Evolutionary conservation across 2,888 invertebrate genomes (phyloP).

Genomic region (Trisateles emortualis): DNA sequence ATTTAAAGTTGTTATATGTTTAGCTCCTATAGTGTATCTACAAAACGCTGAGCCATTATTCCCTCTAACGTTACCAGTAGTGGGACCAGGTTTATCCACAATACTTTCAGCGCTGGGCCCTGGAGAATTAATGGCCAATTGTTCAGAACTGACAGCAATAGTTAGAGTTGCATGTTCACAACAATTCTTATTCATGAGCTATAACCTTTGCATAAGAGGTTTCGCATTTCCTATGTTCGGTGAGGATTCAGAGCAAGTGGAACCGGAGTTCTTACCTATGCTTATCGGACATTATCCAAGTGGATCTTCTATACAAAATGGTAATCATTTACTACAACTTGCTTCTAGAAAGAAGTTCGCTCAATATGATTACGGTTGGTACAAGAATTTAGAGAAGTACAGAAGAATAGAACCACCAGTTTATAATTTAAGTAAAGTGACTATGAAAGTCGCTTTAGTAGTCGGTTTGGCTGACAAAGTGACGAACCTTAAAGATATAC

Average conservation of each 20-base stretch:
- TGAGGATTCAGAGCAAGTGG: neutral
- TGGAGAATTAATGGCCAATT: slow-evolving; percentile 4
- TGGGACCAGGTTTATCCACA: neutral
- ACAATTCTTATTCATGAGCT: neutral
- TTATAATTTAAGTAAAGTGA: slow-evolving; percentile 3
- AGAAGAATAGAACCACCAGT: neutral
- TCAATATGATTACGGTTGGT: slow-evolving; percentile 3
- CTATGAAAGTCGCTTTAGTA: slow-evolving; percentile 1
- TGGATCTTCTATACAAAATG: neutral
- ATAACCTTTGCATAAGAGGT: neutral
- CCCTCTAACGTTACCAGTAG: neutral
- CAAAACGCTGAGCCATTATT: neutral
- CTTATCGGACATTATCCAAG: neutral
- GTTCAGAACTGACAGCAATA: neutral
- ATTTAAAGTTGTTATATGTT: neutral
- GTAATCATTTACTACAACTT: slow-evolving; percentile 3
- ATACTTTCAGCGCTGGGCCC: neutral
- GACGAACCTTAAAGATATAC: neutral
- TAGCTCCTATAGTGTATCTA: slow-evolving; percentile 1
- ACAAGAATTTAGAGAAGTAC: neutral
- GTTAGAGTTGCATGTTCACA: neutral
- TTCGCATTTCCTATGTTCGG: neutral
- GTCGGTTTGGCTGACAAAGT: neutral
- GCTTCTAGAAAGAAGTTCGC: slow-evolving; percentile 3
- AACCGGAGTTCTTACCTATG: neutral